phyloP scores from a whole-genome alignment of 2,113 vertebrate species.

The Phylloscopus whistleri region DNA sequence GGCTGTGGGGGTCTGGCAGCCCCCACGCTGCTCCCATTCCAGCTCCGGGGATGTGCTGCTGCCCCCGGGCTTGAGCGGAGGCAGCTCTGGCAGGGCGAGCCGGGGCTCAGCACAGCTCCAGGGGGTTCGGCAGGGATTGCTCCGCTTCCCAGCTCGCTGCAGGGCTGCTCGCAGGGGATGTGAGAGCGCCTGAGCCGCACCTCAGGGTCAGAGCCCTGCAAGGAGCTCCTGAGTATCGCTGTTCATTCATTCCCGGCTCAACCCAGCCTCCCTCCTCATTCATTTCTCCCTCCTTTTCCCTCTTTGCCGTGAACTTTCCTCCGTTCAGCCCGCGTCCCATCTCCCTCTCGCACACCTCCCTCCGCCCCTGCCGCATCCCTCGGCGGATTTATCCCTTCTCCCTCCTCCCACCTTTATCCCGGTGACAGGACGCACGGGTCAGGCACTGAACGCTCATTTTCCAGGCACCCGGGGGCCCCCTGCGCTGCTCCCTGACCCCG shows the following conservation, averaged over 20 bases:
- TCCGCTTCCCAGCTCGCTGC: neutral
- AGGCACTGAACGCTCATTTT: neutral
- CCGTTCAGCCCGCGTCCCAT: neutral
- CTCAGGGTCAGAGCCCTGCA: neutral
- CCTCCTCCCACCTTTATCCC: neutral
- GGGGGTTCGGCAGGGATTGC: neutral
- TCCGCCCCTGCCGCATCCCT: neutral
- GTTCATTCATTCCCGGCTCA: conserved; percentile 1
- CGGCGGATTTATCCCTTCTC: neutral
- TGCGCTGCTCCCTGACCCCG: fast-evolving
- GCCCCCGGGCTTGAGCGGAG: neutral
- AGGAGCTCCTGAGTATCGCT: neutral
- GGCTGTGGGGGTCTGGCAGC: neutral
- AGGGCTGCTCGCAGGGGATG: neutral
- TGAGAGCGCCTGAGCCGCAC: neutral
- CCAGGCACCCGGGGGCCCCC: neutral
- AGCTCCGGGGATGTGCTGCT: neutral
- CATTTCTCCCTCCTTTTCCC: neutral
- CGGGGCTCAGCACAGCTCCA: neutral
- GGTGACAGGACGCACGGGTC: neutral
- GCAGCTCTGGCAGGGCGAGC: neutral
- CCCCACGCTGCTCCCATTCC: fast-evolving
- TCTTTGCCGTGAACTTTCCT: neutral
- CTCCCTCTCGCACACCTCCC: neutral
- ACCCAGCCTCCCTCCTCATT: neutral